These are phyloP conservation scores for Aurelia coerulea DNA, from an alignment of 30 jellyfish, hydroid and myxozoan genomes.

Conservation along the genomic window DNA sequence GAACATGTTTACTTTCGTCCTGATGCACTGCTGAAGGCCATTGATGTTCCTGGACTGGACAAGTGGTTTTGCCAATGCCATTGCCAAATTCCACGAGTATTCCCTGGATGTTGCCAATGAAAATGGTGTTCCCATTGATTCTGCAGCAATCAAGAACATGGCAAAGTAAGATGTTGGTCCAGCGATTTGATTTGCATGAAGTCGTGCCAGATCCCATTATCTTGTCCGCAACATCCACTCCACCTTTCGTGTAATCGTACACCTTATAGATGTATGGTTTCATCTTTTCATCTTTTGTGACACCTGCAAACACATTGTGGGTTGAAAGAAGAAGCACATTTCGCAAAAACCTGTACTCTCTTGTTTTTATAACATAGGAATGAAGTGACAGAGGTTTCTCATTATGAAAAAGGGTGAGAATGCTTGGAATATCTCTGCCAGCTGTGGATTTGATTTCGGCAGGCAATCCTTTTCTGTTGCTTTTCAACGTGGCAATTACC, in stretches of 20 bases:
- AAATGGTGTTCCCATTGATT: not conserved
- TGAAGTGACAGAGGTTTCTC: not conserved
- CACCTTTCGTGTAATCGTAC: constrained; percentile 23
- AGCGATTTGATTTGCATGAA: not conserved
- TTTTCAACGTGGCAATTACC: not conserved
- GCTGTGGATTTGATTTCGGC: not conserved
- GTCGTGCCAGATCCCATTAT: constrained; percentile 14
- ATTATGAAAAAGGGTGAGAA: not conserved
- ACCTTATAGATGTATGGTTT: not conserved
- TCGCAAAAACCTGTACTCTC: constrained; percentile 3
- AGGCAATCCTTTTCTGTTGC: constrained; percentile 14
- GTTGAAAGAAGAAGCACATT: constrained; percentile 19
- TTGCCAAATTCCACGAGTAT: not conserved
- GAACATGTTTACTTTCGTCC: not conserved
- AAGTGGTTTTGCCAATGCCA: constrained; percentile 10
- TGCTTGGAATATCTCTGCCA: constrained; percentile 1
- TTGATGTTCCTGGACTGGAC: constrained; percentile 2
- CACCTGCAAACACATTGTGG: not conserved
- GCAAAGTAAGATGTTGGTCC: constrained; percentile 16
- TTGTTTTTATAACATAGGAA: constrained; percentile 1
- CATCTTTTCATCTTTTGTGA: not conserved
- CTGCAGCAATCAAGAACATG: constrained; percentile 13
- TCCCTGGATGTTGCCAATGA: not conserved
- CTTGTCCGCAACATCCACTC: constrained; percentile 7
- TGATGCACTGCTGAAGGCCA: constrained; percentile 3